phyloP scores from a whole-genome alignment of 2,113 vertebrate genomes.

The Neofelis nebulosa region DNA sequence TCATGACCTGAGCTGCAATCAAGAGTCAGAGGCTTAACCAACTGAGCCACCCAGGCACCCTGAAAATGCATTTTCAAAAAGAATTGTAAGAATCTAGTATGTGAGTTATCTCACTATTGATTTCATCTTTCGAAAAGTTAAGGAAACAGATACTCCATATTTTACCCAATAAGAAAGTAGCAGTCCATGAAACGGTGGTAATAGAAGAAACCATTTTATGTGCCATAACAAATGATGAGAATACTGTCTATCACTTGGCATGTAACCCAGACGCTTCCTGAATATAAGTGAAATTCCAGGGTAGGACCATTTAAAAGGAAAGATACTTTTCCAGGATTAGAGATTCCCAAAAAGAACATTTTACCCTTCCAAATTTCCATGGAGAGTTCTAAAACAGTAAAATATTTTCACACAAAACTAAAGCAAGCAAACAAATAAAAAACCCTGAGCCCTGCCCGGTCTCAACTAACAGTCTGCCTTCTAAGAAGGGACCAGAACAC shows the following conservation, averaged over 20 bases:
- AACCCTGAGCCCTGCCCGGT: not conserved
- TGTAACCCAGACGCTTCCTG: not conserved
- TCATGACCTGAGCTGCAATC: no score
- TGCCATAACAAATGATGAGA: not conserved
- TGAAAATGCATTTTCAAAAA: not conserved
- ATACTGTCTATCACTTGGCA: not conserved
- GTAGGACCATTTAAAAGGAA: not conserved
- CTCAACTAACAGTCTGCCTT: not conserved
- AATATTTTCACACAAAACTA: not conserved
- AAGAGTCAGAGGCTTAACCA: no score
- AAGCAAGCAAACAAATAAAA: not conserved
- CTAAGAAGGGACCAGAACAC: not conserved
- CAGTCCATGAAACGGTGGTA: not conserved
- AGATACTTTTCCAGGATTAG: not conserved
- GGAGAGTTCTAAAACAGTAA: not conserved
- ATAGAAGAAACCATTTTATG: not conserved
- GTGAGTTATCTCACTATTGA: not conserved
- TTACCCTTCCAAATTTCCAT: not conserved
- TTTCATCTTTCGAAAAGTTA: not conserved
- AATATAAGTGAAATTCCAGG: not conserved
- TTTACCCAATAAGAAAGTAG: not conserved
- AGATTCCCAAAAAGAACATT: not conserved
- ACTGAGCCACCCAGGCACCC: no score
- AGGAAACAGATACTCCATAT: not conserved
- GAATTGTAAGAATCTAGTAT: not conserved